Percentiles rank a stretch among this genome's conserved stretches.
These are phyloP conservation scores for Damaliscus lunatus DNA, from an alignment of 2,113 vertebrate species.

Conservation along the genomic window DNA sequence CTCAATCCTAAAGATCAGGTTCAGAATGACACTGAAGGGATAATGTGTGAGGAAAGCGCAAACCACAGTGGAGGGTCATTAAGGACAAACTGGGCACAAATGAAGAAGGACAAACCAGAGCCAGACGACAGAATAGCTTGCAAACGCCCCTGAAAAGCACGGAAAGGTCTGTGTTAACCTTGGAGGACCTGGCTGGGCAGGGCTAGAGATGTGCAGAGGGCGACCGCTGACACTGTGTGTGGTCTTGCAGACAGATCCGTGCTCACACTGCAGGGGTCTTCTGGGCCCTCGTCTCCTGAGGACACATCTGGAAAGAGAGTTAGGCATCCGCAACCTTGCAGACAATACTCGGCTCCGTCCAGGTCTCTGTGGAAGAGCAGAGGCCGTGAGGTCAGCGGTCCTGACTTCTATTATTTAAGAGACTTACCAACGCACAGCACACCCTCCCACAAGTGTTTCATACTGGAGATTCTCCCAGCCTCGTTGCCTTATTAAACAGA, in stretches of 20 bases:
- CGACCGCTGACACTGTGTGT: slow-evolving; percentile 31
- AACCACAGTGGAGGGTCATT: background rate
- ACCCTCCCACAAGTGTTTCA: background rate
- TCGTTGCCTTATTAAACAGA: background rate
- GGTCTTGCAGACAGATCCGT: slow-evolving; percentile 38
- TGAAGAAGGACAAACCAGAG: background rate
- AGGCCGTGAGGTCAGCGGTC: background rate
- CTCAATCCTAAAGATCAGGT: background rate
- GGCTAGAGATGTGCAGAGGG: background rate
- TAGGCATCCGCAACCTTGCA: background rate
- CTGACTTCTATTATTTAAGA: slow-evolving; percentile 9
- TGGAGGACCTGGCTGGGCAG: background rate
- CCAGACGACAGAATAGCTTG: background rate
- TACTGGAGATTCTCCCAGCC: background rate
- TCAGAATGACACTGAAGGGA: background rate
- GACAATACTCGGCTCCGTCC: slow-evolving; percentile 3
- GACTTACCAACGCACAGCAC: background rate
- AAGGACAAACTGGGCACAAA: background rate
- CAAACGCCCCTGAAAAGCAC: background rate
- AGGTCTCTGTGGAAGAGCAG: slow-evolving; percentile 21
- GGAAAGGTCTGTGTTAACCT: background rate
- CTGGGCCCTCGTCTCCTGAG: background rate
- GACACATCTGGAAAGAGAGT: slow-evolving; percentile 45
- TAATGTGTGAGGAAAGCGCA: background rate
- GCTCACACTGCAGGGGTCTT: slow-evolving; percentile 4